Base-by-base conservation (phyloP, 2,797 vertebrate species). In the Chelidonichthys spinosus region DNA sequence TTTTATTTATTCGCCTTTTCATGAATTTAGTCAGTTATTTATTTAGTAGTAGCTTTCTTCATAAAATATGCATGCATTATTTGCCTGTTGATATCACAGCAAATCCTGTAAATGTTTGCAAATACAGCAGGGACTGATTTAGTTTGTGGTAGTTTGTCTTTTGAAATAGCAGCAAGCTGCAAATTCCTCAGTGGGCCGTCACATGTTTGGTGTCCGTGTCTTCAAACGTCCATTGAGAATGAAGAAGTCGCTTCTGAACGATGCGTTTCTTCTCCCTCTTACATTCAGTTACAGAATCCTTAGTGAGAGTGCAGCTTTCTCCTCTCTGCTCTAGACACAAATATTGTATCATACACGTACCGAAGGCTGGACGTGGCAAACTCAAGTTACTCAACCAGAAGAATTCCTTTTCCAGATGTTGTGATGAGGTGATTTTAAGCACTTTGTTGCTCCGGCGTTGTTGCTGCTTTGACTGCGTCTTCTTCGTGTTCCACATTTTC, bases 401-500 rank as follows among this genome's bases (percentile, higher is more conserved):
- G 0, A 55, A 37, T 17, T 2, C 2, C 6, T 9, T 53, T 73
- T 72, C 15, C 47, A 56, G n/a, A 56, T 59, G 50, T 18, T 60
- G n/a, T 69, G 44, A 36, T 69, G 44, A 36, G 44, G 36, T 43
- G 33, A 72, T 46, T 18, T 61, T 4, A n/a, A 40, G 5, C 46
- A 32, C 40, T 55, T 67, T 69, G 69, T 65, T 65, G 63, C 64
- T 63, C 14, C 36, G 37, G 58, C 64, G 25, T 40, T 73, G 59
- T 58, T 33, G 6, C 52, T 65, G 71, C 63, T 87, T 81, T 81
- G 40, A 76, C 33, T 63, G 72, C 80, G 46, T 74, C 40, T 36
- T 76, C 49, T 68, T 69, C 55, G 54, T 60, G 13, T 43, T 67
- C 15, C 6, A 7, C n/a, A 10, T 64, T 72, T 53, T 32, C 50